These are phyloP conservation scores for Zaprionus gabonicus DNA, from an alignment of 1,140 invertebrate species.

Conservation along the genomic window DNA sequence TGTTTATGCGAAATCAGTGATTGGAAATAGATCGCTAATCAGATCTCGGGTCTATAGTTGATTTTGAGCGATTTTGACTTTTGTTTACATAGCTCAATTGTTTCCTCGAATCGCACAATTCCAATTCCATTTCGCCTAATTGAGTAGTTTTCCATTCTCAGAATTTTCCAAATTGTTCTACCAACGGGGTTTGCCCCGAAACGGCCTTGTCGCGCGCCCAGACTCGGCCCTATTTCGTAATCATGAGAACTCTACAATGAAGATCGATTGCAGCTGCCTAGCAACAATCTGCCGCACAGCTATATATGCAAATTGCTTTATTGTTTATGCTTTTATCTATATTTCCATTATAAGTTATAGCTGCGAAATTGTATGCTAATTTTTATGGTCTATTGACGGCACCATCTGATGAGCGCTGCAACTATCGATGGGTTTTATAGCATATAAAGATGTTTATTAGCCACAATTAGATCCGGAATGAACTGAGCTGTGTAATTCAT, in stretches of 20 bases:
- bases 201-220: conserved; percentile 20
- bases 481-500: not conserved
- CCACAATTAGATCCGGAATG: conserved; percentile 62
- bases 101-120: conserved; percentile 52
- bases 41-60: conserved; percentile 14
- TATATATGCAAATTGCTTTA: conserved; percentile 61
- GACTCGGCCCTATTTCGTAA: conserved; percentile 57
- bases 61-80: conserved; percentile 79
- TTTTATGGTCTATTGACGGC: conserved; percentile 59
- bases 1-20: conserved; percentile 74
- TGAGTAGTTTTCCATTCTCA: conserved; percentile 74
- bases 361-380: conserved; percentile 65
- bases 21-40: conserved; percentile 66
- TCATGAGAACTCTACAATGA: conserved; percentile 56
- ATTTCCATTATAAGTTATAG: conserved; percentile 38
- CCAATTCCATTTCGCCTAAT: conserved; percentile 64
- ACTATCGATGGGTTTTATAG: conserved; percentile 14
- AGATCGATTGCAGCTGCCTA: not conserved
- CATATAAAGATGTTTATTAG: conserved; percentile 39
- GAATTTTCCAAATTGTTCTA: conserved; percentile 3
- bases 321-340: conserved; percentile 58
- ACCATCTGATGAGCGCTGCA: conserved; percentile 26
- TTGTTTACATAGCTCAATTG: conserved; percentile 50
- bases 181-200: conserved; percentile 16
- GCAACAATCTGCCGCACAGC: conserved; percentile 30